Base-by-base conservation (phyloP, 2,113 vertebrate species). In the Sterna hirundo region DNA sequence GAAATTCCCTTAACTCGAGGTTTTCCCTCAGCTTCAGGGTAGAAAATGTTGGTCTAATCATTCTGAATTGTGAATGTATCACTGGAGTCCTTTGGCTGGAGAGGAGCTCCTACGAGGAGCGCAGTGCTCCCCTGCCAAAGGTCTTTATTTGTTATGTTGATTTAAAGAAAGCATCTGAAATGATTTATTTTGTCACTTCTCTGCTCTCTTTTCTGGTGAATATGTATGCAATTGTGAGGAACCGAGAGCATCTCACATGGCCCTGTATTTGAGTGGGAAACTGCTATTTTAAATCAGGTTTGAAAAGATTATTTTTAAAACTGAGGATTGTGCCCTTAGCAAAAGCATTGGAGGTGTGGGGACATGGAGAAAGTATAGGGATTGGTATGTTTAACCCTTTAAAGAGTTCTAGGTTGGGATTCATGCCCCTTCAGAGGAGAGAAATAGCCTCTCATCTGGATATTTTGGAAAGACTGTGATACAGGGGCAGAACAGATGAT, bases 1-100 rank as follows among this genome's bases (percentile, higher is more conserved):
- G 78, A 94, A 83, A 94, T 88, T 87, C 51, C 47, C 38, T 91
- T 85, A 94, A 94, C 47, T 74, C 55, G 66, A 86, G 87, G 62
- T 72, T 93, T 95, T 81, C 25, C 66, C 68, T 86, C n/a, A 36
- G 64, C 23, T 94, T 93, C 1, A 3, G 62, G 55, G 62, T 26
- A 57, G 78, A 77, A 93, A 94, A 93, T 47, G 13, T 74, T 91
- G 42, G 42, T 77, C 55, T 95, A 96, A 97, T 96, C 78, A 88
- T 52, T 70, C 46, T 83, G 93, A 94, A 85, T 91, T 95, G 84
- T 96, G 95, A 91, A 66, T 92, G 74, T 94, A 70, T 96, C 46
- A 85, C 70, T 95, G 70, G 81, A 83, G 89, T 81, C 64, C 82
- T 94, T 91, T 86, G 75, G 64, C 58, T 92, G 55, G n/a, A 74